Percentiles rank a stretch among this genome's conserved stretches.
phyloP scores from a whole-genome alignment of 2,888 invertebrate species.

The Criorhina ranunculi region DNA sequence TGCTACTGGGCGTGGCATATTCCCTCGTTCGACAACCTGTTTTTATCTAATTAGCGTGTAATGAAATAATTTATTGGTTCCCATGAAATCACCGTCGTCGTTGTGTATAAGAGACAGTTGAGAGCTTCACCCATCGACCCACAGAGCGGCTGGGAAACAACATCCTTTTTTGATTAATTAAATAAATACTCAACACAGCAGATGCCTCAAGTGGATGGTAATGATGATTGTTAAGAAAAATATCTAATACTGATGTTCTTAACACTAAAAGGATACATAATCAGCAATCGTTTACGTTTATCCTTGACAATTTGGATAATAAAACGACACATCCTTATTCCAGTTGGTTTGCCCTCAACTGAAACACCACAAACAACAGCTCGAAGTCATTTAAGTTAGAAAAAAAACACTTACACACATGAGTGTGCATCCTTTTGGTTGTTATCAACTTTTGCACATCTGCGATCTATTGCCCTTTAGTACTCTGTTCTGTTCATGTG shows the following conservation, averaged over 20 bases:
- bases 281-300: slow-evolving; percentile 14
- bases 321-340: slow-evolving; percentile 16
- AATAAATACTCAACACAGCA: slow-evolving; percentile 15
- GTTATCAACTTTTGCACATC: slow-evolving; percentile 21
- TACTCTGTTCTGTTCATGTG: slow-evolving; percentile 4
- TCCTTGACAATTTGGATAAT: slow-evolving; percentile 29
- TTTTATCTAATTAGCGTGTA: slow-evolving; percentile 33
- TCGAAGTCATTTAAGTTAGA: background rate
- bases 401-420: slow-evolving; percentile 1
- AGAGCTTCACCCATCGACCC: background rate
- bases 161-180: slow-evolving; percentile 45
- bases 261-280: slow-evolving; percentile 12
- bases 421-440: slow-evolving; percentile 17
- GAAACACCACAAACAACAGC: background rate
- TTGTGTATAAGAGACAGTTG: background rate
- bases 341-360: background rate
- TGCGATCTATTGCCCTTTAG: slow-evolving; percentile 14
- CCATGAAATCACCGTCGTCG: background rate
- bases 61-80: slow-evolving; percentile 30
- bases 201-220: slow-evolving; percentile 10
- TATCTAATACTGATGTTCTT: background rate
- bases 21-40: background rate
- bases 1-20: background rate
- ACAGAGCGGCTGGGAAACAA: background rate
- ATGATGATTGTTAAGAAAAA: background rate